These are phyloP conservation scores for Motacilla alba DNA, from an alignment of 2,113 vertebrate species.

Conservation along the genomic window DNA sequence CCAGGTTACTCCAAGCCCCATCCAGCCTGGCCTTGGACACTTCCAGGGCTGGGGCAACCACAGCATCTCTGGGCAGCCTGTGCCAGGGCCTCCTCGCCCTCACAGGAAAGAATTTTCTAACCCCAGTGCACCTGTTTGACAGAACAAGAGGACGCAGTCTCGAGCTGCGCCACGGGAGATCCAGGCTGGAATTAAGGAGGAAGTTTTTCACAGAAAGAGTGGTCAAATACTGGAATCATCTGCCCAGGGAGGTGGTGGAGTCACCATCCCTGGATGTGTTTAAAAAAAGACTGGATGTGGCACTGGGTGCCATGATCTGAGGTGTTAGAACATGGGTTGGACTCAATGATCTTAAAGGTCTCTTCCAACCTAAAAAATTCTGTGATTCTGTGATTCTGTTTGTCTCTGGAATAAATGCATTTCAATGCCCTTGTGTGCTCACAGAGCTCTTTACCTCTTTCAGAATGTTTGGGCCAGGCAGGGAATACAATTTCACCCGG, in stretches of 20 bases:
- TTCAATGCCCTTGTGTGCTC: neutral
- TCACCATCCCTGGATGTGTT: too few relatives aligned
- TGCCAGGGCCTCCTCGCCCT: neutral
- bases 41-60: neutral
- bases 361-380: too few relatives aligned
- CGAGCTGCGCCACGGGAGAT: too few relatives aligned
- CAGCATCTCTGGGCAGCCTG: neutral
- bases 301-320: too few relatives aligned
- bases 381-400: neutral
- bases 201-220: too few relatives aligned
- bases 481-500: slow-evolving; percentile 81
- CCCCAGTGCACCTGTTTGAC: rapidly evolving
- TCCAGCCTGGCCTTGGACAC: neutral
- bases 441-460: neutral
- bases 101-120: neutral
- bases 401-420: neutral
- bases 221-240: too few relatives aligned
- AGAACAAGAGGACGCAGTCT: too few relatives aligned
- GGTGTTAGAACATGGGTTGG: too few relatives aligned
- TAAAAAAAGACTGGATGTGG: too few relatives aligned
- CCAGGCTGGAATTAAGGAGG: too few relatives aligned
- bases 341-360: too few relatives aligned
- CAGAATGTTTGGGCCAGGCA: slow-evolving; percentile 84
- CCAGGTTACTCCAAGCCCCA: neutral
- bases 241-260: too few relatives aligned